Conservation (phyloP, 2,888 invertebrate genomes). For the Ernsta delagoae region DNA sequence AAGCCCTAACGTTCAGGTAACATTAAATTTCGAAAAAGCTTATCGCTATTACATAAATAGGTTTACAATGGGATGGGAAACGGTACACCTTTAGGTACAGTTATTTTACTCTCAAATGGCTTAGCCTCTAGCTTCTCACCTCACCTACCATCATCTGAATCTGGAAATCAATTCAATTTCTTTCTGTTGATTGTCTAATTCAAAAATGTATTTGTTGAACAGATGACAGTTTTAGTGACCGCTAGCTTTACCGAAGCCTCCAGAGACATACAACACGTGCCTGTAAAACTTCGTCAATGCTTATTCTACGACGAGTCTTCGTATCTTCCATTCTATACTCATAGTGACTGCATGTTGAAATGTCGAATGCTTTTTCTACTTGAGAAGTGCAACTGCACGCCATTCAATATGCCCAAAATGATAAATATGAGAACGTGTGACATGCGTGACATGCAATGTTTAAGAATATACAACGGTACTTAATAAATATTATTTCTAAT, state of each 20-base stretch:
- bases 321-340: conserved; percentile 77
- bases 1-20: conserved; percentile 68
- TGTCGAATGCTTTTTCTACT: conserved; percentile 82
- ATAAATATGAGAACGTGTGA: conserved; percentile 71
- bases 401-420: conserved; percentile 82
- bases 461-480: conserved; percentile 62
- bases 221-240: conserved; percentile 74
- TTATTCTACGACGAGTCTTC: conserved; percentile 83
- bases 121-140: too few species aligned
- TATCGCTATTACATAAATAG: too few species aligned
- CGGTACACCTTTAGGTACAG: too few species aligned
- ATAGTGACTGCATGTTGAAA: conserved; percentile 85
- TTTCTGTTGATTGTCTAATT: neutral
- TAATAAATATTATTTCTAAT: too few species aligned
- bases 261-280: conserved; percentile 73
- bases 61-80: too few species aligned
- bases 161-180: too few species aligned
- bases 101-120: too few species aligned
- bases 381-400: conserved; percentile 82
- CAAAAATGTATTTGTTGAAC: neutral
- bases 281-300: conserved; percentile 78
- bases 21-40: too few species aligned
- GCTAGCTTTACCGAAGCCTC: conserved; percentile 76
- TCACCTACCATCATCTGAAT: too few species aligned
- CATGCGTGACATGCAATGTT: conserved; percentile 78